phyloP scores from a whole-genome alignment of 2,113 vertebrate species.

The Embiotoca jacksoni region DNA sequence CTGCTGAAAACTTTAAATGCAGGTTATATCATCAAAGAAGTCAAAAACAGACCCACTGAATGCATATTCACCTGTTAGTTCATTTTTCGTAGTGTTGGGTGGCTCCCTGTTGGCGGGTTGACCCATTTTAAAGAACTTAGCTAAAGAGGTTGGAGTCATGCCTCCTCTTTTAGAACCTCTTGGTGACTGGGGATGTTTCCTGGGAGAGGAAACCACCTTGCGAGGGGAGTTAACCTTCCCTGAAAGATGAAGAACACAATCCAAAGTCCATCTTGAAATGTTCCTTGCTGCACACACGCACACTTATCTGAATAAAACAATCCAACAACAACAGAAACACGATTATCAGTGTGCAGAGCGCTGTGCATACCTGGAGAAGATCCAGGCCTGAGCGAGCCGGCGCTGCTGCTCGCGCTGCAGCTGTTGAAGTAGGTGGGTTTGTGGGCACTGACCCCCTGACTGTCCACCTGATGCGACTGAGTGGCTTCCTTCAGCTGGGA shows the following conservation, averaged over 20 bases:
- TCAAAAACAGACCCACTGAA: background rate
- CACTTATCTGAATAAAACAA: background rate
- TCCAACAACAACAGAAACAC: too few species aligned
- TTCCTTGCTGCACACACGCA: background rate
- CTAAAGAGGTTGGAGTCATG: constrained; percentile 88
- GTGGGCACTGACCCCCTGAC: constrained; percentile 89
- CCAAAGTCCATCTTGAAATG: background rate
- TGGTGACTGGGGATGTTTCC: constrained; percentile 89
- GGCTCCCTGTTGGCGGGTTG: constrained; percentile 55
- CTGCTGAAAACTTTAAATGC: too few species aligned
- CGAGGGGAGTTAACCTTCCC: constrained; percentile 92
- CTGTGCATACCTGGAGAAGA: constrained; percentile 78
- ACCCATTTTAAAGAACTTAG: constrained; percentile 91
- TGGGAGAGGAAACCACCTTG: constrained; percentile 89
- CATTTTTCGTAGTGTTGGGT: constrained; percentile 51
- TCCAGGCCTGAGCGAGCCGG: constrained; percentile 47
- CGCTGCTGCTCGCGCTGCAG: constrained; percentile 66
- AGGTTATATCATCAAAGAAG: background rate
- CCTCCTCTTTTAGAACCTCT: constrained; percentile 83
- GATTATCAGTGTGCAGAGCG: background rate
- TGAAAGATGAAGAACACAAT: constrained; percentile 57
- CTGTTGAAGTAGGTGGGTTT: constrained; percentile 94
- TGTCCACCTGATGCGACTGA: constrained; percentile 98
- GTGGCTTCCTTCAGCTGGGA: constrained; percentile 98
- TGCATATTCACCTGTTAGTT: constrained; percentile 56